A percentile compares a stretch with the other conserved stretches of the same genome.
Conservation (phyloP, 2,797 vertebrate species). For the Acanthurus tractus region DNA sequence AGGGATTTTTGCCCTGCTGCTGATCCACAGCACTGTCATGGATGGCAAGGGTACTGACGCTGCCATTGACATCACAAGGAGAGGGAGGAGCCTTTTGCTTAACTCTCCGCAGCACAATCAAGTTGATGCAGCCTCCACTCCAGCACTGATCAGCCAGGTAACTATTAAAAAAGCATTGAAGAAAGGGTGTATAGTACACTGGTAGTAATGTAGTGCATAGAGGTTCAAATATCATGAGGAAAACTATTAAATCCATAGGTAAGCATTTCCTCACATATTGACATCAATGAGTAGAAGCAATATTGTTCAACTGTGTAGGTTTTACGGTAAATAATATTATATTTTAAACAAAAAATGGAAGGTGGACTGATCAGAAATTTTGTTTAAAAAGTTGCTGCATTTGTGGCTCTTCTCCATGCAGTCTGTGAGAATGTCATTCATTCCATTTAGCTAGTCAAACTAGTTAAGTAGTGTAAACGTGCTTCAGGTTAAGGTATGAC, state of each 20-base stretch:
- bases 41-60: slow-evolving; percentile 67
- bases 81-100: slow-evolving; percentile 94
- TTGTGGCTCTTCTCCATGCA: too few relatives aligned
- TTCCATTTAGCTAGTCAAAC: not conserved
- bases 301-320: not conserved
- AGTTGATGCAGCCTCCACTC: slow-evolving; percentile 95
- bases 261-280: too few relatives aligned
- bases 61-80: slow-evolving; percentile 84
- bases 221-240: not conserved
- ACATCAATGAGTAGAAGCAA: not conserved
- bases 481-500: too few relatives aligned
- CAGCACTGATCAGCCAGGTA: slow-evolving; percentile 98
- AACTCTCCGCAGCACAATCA: slow-evolving; percentile 97
- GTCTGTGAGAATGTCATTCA: too few relatives aligned
- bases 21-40: slow-evolving; percentile 61
- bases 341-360: not conserved
- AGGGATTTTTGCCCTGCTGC: slow-evolving; percentile 70
- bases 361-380: too few relatives aligned
- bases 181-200: not conserved
- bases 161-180: slow-evolving; percentile 76
- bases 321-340: not conserved
- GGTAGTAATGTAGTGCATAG: not conserved
- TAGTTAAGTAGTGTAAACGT: too few relatives aligned
- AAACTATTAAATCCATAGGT: not conserved
- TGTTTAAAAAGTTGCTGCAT: too few relatives aligned